A percentile compares a stretch with the other conserved stretches of the same genome.
phyloP scores from a whole-genome alignment of 2,797 vertebrate genomes.

The Enteromius anoplus region DNA sequence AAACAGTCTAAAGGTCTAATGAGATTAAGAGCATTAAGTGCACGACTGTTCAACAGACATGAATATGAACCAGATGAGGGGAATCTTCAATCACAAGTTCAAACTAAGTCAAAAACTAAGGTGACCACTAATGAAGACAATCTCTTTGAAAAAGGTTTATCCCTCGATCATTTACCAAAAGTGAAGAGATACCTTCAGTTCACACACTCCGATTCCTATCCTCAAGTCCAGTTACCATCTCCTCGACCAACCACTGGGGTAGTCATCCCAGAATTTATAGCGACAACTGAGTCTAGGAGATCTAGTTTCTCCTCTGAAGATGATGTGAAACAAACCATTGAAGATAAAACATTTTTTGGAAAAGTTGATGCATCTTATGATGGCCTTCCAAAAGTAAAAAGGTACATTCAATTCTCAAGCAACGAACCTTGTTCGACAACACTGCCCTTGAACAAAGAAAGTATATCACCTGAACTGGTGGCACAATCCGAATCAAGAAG shows the following conservation, averaged over 20 bases:
- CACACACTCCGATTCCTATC: conserved; percentile 17
- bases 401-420: conserved; percentile 43
- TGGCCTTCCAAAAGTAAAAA: conserved; percentile 42
- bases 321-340: neutral
- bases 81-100: neutral
- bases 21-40: conserved; percentile 44
- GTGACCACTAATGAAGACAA: neutral
- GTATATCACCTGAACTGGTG: neutral
- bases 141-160: conserved; percentile 27
- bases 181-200: conserved; percentile 49
- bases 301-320: conserved; percentile 22
- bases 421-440: conserved; percentile 9
- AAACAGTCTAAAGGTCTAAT: conserved; percentile 34
- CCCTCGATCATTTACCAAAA: conserved; percentile 27
- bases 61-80: conserved; percentile 39
- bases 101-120: conserved; percentile 2
- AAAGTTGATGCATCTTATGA: conserved; percentile 5
- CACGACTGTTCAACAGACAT: conserved; percentile 42
- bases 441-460: conserved; percentile 4
- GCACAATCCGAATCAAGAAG: neutral
- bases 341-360: neutral
- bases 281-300: neutral
- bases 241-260: neutral
- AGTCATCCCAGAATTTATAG: conserved; percentile 12
- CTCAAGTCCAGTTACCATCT: conserved; percentile 11